Base-by-base conservation (phyloP, 2,113 vertebrate genomes). In the Elephas maximus region DNA sequence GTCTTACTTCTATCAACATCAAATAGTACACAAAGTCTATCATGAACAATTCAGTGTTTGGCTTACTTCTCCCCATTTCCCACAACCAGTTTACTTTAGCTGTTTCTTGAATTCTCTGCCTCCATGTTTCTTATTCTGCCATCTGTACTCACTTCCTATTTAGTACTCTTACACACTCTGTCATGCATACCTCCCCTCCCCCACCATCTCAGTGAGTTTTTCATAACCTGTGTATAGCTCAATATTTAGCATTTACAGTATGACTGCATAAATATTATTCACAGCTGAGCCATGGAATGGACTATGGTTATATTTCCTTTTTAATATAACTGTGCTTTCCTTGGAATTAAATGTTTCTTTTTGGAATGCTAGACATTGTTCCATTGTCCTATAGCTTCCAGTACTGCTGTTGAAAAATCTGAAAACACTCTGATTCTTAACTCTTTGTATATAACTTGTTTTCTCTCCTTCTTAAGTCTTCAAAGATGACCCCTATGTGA, bases 321-420 rank as follows among this genome's bases (percentile, higher is more conserved):
- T n/a, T 77, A 88, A 45, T 30, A 41, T 65, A 93, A 60, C 15
- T 57, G n/a, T 82, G 24, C 63, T 95, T 81, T 88, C 91, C 92
- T 30, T 89, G 37, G 60, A 97, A 89, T 85, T 60, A 71, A 93
- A 85, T 73, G 45, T 93, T 60, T 93, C 41, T 71, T 91, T 48
- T 48, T 48, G 48, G 48, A 5, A 48, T 48, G 48, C 6, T 73
- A 94, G 71, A 77, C 48, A 63, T 9, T 53, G 82, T 11, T 88
- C 37, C 65, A 48, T 4, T 76, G 73, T 79, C 45, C 44, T 69
- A 3, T n/a, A 44, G 57, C 65, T 62, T 93, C 45, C 71, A 51
- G 23, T n/a, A 28, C 1, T 60, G 57, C 74, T 90, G 10, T 7
- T 48, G 48, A 48, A 48, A 48, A 48, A 48, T 48, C 48, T 48